Conservation (phyloP, 2,888 invertebrate genomes). For the Marasmarcha lunaedactyla region DNA sequence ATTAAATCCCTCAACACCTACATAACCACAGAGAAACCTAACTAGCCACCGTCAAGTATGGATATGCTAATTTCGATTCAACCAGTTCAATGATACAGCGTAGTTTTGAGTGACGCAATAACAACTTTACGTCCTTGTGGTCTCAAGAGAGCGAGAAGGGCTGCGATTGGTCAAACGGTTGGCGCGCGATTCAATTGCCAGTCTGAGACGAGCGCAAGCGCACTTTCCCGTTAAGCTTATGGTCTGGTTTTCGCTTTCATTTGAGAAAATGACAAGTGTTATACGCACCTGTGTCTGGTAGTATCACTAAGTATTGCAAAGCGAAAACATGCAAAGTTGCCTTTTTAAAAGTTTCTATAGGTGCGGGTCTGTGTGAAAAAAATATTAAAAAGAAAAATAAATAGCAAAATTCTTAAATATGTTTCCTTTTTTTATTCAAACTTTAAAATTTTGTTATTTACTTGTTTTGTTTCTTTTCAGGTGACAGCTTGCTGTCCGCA, state of each 20-base stretch:
- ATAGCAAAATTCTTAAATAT: too few species aligned
- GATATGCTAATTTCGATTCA: too few species aligned
- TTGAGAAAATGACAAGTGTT: conserved; percentile 38
- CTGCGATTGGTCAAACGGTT: conserved; percentile 35
- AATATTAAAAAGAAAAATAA: not conserved
- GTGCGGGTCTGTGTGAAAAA: conserved; percentile 3
- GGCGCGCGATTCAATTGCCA: conserved; percentile 59
- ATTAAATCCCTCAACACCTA: too few species aligned
- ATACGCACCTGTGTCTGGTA: conserved; percentile 22
- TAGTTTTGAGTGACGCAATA: conserved; percentile 25
- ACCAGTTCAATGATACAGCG: conserved; percentile 14
- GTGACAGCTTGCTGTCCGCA: conserved; percentile 53
- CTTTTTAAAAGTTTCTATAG: conserved; percentile 23
- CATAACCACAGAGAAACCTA: too few species aligned
- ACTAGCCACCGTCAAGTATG: conserved; percentile 16
- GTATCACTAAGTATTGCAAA: conserved; percentile 17
- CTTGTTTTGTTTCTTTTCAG: conserved; percentile 33
- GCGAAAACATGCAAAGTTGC: conserved; percentile 20
- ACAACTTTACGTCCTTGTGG: conserved; percentile 43
- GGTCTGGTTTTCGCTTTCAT: conserved; percentile 55
- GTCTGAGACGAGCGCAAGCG: conserved; percentile 39
- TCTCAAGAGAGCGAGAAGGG: conserved; percentile 31
- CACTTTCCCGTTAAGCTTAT: conserved; percentile 51
- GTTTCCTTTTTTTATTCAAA: not conserved
- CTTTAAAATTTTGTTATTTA: not conserved